Evolutionary conservation across 2,797 vertebrate species (phyloP).

Genomic region (Morelia viridis): DNA sequence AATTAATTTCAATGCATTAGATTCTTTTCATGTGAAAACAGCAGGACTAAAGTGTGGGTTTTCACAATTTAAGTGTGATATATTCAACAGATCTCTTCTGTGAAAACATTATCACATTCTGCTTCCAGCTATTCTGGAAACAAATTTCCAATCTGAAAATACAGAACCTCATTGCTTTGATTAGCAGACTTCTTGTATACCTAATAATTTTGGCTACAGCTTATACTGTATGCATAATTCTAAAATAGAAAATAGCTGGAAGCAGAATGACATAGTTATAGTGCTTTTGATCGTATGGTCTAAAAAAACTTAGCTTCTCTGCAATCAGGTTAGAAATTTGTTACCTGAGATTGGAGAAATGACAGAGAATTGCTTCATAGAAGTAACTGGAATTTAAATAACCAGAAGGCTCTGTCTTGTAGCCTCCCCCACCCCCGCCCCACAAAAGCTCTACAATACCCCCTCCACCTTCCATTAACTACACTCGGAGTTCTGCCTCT

Average conservation of each 20-base stretch:
- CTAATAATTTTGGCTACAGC: constrained; percentile 49
- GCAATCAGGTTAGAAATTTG: constrained; percentile 53
- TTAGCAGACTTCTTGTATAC: constrained; percentile 57
- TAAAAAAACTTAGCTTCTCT: constrained; percentile 37
- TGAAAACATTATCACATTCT: constrained; percentile 47
- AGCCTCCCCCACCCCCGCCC: not conserved
- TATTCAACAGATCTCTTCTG: constrained; percentile 37
- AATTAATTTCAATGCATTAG: constrained; percentile 21
- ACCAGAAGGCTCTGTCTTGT: constrained; percentile 1
- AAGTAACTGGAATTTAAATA: constrained; percentile 36
- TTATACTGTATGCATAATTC: constrained; percentile 46
- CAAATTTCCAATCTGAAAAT: too few species aligned
- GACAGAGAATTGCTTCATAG: constrained; percentile 62
- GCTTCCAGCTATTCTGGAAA: not conserved
- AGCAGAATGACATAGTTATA: constrained; percentile 32
- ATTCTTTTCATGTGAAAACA: constrained; percentile 48
- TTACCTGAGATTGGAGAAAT: constrained; percentile 54
- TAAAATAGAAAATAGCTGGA: constrained; percentile 55
- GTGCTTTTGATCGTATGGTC: constrained; percentile 19
- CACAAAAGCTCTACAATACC: not conserved
- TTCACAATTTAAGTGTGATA: constrained; percentile 35
- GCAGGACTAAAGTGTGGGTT: constrained; percentile 46
- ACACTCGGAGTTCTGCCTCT: constrained; percentile 7
- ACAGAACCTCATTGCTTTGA: constrained; percentile 42
- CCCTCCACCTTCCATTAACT: not conserved